Evolutionary conservation across 1,140 invertebrate genomes (phyloP).

Genomic region (Anastrepha ludens): DNA sequence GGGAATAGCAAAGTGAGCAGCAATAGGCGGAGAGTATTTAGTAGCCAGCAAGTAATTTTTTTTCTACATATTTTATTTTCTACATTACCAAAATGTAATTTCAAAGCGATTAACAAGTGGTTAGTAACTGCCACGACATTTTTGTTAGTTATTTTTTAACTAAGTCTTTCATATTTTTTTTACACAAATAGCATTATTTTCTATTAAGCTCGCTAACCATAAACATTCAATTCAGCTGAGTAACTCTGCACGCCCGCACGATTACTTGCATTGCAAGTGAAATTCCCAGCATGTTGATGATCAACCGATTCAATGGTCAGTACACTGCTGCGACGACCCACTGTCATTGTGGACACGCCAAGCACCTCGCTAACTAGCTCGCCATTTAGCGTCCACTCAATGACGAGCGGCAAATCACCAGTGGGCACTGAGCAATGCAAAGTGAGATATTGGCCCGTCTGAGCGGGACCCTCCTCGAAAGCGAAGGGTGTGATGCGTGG

Average conservation of each 20-base stretch:
- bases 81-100: not conserved
- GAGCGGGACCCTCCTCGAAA: constrained; percentile 72
- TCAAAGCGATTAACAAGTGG: not conserved
- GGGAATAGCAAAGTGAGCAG: too few relatives aligned
- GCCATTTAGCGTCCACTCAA: constrained; percentile 84
- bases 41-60: too few relatives aligned
- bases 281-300: constrained; percentile 80
- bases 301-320: constrained; percentile 81
- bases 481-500: constrained; percentile 84
- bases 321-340: constrained; percentile 80
- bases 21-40: too few relatives aligned
- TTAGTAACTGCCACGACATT: not conserved
- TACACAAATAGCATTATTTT: not conserved
- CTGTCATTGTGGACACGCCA: constrained; percentile 77
- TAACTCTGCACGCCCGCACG: constrained; percentile 76
- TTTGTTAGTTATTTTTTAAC: constrained; percentile 23
- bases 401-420: constrained; percentile 83
- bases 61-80: not conserved
- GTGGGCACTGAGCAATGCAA: constrained; percentile 82
- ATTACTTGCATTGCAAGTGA: constrained; percentile 81
- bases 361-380: constrained; percentile 72
- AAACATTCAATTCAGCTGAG: constrained; percentile 69
- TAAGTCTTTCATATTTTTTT: not conserved
- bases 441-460: constrained; percentile 72
- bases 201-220: constrained; percentile 67